Evolutionary conservation across 2,113 vertebrate species (phyloP).

Genomic region (Ifrita kowaldi): DNA sequence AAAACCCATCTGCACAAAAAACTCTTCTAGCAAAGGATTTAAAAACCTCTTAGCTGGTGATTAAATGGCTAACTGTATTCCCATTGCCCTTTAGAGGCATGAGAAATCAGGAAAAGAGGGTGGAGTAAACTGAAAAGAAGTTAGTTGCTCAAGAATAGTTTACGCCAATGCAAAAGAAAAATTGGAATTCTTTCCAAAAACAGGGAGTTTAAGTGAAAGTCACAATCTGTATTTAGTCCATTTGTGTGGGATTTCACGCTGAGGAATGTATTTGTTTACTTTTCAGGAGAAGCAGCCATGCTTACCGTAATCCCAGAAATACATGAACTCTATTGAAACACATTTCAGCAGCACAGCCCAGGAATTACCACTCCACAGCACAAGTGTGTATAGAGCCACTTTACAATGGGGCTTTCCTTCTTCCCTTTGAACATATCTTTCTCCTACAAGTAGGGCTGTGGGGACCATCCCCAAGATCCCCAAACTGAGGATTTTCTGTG

Average conservation of each 20-base stretch:
- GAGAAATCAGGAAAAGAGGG: slow-evolving; percentile 36
- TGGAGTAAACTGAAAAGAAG: slow-evolving; percentile 38
- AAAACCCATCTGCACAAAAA: background rate
- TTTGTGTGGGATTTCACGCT: slow-evolving; percentile 56
- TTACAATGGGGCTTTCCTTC: background rate
- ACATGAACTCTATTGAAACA: background rate
- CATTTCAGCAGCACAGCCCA: background rate
- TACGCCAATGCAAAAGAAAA: slow-evolving; percentile 31
- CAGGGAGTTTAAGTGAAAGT: slow-evolving; percentile 9
- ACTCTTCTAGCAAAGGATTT: background rate
- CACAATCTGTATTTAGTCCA: slow-evolving; percentile 28
- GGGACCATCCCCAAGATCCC: background rate
- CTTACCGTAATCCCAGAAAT: background rate
- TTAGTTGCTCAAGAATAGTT: slow-evolving; percentile 35
- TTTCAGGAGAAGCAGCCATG: background rate
- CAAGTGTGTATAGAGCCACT: background rate
- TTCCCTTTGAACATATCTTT: background rate
- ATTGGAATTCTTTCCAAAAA: slow-evolving; percentile 21
- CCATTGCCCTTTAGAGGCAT: slow-evolving; percentile 6
- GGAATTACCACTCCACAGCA: background rate
- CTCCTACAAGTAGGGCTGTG: background rate
- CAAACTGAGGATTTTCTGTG: background rate
- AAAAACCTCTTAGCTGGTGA: background rate
- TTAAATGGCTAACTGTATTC: background rate
- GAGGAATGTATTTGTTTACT: background rate